Base-by-base conservation (phyloP, 2,888 invertebrate species). In the Mesoligia furuncula region DNA sequence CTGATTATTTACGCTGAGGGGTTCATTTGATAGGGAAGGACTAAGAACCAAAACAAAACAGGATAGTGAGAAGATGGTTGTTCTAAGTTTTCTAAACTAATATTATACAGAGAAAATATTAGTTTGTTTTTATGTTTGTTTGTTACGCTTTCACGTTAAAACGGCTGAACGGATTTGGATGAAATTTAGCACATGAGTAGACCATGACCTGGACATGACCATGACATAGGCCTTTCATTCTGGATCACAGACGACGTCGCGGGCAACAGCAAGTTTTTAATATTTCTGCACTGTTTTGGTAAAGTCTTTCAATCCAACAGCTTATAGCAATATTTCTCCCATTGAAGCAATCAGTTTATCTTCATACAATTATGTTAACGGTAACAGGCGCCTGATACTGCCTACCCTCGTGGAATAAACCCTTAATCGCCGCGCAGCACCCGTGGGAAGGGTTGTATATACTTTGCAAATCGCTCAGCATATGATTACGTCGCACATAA, bases 401-500 rank as follows among this genome's bases (percentile, higher is more conserved):
- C 61, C 48, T 69, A 73, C 11, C 68, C 75, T 36, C 48, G 57
- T 59, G 57, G 57, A 65, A 83, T 83, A 76, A 83, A 65, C 81
- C 81, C 69, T 61, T 73, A 85, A 81, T 85, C 85, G 42, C 13
- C 57, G 57, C 24, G 42, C 65, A 51, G 54, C 75, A 72, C 81
- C 82, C 69, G 1, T n/a, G 70, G 70, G 67, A 59, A 74, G 76
- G 85, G 72, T 66, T 70, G 76, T 67, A 74, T 57, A 67, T 85
- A 72, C 68, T 75, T 83, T 61, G 76, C 57, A 73, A 81, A 75
- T 61, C 85, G 75, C 57, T 75, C 85, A 65, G 81, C 85, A 73
- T 85, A 76, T 85, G 85, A 85, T 85, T 81, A 81, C 62, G 61
- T 11, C 48, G 64, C 79, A 75, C 54, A 72, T 72, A 75, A 69